Evolutionary conservation across 2,797 vertebrate genomes (phyloP), one percentile per base, ranked within the genome.

Genomic region (Notolepis coatsorum): DNA sequence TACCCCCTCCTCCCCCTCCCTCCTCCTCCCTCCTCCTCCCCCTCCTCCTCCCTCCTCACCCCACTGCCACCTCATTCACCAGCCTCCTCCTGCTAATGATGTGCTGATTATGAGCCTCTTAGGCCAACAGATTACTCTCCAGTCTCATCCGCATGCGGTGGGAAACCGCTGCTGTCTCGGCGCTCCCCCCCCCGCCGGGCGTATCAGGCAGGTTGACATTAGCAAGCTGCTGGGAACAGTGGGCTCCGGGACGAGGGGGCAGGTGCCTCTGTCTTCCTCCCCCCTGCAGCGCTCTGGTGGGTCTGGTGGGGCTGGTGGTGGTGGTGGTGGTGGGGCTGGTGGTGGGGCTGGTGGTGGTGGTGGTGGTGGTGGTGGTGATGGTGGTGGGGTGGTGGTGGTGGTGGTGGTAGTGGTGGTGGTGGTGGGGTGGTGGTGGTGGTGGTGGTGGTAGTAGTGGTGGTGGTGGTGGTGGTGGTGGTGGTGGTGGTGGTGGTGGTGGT

Each of bases 91-190:
- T 69, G 71, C 81, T 90, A 92, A 92, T 91, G 87, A 90, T 87
- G 88, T 84, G 84, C 87, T 85, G 87, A 91, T 93, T 88, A 91
- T 87, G 85, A 90, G 89, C 75, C 88, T 91, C 88, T 86, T 76
- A 86, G 88, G 82, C 84, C 84, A 68, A 81, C 78, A 86, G 84
- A 89, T 86, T 88, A 87, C 90, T 89, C 87, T 89, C 81, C 72
- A 79, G 81, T 80, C 87, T 84, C 82, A 87, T 89, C 88, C 88
- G 50, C 85, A 88, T 90, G 87, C 85, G 87, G 87, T 81, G 78
- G 88, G 83, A 92, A 90, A 91, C 91, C 88, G 87, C 81, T 71
- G 83, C 80, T 82, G 84, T 86, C 86, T 88, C 80, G 78, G 73
- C 66, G 70, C 78, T 77, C 79, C 73, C 49, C n/a, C n/a, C 2